Base-by-base conservation (phyloP, 2,113 vertebrate species). In the Rhea pennata region DNA sequence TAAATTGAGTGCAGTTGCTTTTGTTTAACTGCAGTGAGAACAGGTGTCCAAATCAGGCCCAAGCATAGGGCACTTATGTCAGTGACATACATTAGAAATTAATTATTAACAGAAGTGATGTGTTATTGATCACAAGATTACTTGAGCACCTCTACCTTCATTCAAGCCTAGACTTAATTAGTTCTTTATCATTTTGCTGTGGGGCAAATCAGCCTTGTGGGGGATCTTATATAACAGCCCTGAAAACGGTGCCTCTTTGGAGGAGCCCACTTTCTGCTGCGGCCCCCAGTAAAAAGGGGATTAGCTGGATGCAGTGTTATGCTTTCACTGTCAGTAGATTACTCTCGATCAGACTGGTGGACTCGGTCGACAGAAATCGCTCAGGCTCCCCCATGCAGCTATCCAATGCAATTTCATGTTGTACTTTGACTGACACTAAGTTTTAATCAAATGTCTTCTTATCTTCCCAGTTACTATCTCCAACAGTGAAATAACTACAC, bases 341-440 rank as follows among this genome's bases (percentile, higher is more conserved):
- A 4, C 46, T 42, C 19, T 62, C 65, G 46, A 8, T 64, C 58
- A 76, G 84, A 40, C 48, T 1, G 31, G 7, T 56, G 27, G 31
- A 1, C 17, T 64, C 42, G 2, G 15, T 5, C n/a, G 36, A 44
- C 59, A 78, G 89, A 13, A 51, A 6, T 2, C 39, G 12, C 21
- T 4, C 36, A 7, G 56, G 69, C 10, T 40, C 10, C 54, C 50
- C 12, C 5, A 1, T 1, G 29, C n/a, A 48, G 10, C 1, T 1
- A n/a, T 20, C 88, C 22, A 13, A 0, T 17, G 13, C 6, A 8
- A 0, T 11, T 12, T 12, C 2, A 1, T 9, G 31, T 0, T 48
- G 0, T 3, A 0, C 6, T 2, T 40, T 12, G 12, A 17, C 58
- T 10, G 36, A 53, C 10, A 7, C 0, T 2, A 10, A 9, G 17